Conservation (phyloP, 2,113 vertebrate genomes). For the Dromiciops gliroides region DNA sequence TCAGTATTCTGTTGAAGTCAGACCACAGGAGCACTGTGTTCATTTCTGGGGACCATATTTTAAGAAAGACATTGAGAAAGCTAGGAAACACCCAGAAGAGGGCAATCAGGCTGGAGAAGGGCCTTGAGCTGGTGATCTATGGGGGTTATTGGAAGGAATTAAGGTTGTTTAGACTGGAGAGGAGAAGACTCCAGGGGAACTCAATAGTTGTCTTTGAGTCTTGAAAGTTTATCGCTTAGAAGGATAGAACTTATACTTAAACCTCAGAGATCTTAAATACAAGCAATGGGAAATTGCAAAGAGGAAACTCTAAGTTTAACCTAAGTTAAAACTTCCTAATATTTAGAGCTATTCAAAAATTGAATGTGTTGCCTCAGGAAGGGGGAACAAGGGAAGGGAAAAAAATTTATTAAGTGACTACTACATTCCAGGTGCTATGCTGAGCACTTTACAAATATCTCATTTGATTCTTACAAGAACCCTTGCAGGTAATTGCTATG, state of each 20-base stretch:
- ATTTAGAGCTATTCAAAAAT: not conserved
- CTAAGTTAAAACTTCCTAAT: not conserved
- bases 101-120: not conserved
- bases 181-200: not conserved
- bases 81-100: not conserved
- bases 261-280: not conserved
- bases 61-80: not conserved
- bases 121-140: not conserved
- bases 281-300: not conserved
- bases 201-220: not conserved
- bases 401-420: not conserved
- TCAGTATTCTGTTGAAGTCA: not conserved
- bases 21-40: not conserved
- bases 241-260: not conserved
- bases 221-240: not conserved
- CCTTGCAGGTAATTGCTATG: not conserved
- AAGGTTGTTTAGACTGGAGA: not conserved
- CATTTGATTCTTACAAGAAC: not conserved
- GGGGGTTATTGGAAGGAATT: not conserved
- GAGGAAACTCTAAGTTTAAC: not conserved
- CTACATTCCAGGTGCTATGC: not conserved
- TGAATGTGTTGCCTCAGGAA: not conserved
- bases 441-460: not conserved
- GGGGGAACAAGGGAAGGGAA: not conserved
- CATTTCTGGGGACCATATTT: not conserved